Conservation (phyloP, 2,113 vertebrate genomes). For the Scartelaos histophorus region DNA sequence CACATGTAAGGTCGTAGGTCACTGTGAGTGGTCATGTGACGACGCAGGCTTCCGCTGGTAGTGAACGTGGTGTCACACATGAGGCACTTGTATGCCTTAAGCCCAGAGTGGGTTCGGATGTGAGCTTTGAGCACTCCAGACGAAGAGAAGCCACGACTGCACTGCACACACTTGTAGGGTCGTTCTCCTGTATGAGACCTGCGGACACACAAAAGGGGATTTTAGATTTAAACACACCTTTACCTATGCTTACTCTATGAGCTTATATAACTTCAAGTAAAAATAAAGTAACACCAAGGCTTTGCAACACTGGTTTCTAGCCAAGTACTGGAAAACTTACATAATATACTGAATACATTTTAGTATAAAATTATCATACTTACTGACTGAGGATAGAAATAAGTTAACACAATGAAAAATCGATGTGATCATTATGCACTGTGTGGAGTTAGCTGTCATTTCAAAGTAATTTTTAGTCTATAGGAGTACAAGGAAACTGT, state of each 20-base stretch:
- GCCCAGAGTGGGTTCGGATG: constrained; percentile 91
- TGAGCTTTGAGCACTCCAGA: constrained; percentile 97
- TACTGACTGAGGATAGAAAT: neutral
- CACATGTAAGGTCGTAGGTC: constrained; percentile 97
- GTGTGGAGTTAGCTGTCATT: neutral
- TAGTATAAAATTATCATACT: no score
- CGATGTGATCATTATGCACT: neutral
- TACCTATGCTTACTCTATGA: neutral
- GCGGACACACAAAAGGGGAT: neutral
- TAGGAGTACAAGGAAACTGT: constrained; percentile 1
- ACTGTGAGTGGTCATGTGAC: constrained; percentile 97
- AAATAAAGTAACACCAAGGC: no score
- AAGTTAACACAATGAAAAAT: neutral
- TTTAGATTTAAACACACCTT: neutral
- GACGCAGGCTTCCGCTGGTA: constrained; percentile 92
- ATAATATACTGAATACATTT: no score
- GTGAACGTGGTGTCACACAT: constrained; percentile 96
- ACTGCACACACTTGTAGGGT: constrained; percentile 95
- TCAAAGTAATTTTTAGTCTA: constrained; percentile 9
- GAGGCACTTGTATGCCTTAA: constrained; percentile 94
- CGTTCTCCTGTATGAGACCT: constrained; percentile 98
- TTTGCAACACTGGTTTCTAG: no score
- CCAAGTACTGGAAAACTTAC: no score
- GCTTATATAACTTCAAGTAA: neutral
- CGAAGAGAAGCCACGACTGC: constrained; percentile 95